Base-by-base conservation (phyloP, 2,888 invertebrate genomes). In the Onchidella celtica region DNA sequence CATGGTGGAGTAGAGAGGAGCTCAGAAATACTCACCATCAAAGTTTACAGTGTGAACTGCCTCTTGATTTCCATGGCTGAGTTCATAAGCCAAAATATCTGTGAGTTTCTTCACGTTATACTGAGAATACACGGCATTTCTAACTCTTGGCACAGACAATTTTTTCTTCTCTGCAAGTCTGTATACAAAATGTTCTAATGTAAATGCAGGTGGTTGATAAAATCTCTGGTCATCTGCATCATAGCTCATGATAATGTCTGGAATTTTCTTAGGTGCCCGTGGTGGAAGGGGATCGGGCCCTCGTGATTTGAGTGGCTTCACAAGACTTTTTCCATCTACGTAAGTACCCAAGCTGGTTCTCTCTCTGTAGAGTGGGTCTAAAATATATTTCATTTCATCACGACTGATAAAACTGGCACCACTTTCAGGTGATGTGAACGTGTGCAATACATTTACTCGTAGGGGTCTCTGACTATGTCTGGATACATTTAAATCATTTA, bases 51-150 rank as follows among this genome's bases (percentile, higher is more conserved):
- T 63, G 34, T 83, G 74, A 24, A 83, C 55, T 36, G 24, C 61
- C 4, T 69, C 70, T 38, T 83, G 83, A 3, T 40, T 29, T 6
- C 61, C 38, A 70, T 76, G 73, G 17, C 86, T 85, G 29, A 86
- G 75, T 47, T 87, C 83, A n/a, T 88, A 85, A 9, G 87, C 87
- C 55, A 92, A 76, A 34, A 92, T 47, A 63, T 91, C 88, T n/a
- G 91, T 91, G 32, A 92, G 77, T 75, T 90, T 92, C 76, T 90
- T 90, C 81, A 91, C 91, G 83, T 90, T 92, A 69, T 90, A 87
- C 80, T 83, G 88, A 0, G 92, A 92, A 78, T 86, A 89, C 76
- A 92, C 81, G 3, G 85, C 81, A 61, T 88, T 82, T 82, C 88
- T 84, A 21, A 91, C 90, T 72, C 85, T 86, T 36, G 84, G 85